Evolutionary conservation across 2,888 invertebrate genomes (phyloP), one percentile per base, ranked within the genome.

Genomic region (Griposia aprilina): DNA sequence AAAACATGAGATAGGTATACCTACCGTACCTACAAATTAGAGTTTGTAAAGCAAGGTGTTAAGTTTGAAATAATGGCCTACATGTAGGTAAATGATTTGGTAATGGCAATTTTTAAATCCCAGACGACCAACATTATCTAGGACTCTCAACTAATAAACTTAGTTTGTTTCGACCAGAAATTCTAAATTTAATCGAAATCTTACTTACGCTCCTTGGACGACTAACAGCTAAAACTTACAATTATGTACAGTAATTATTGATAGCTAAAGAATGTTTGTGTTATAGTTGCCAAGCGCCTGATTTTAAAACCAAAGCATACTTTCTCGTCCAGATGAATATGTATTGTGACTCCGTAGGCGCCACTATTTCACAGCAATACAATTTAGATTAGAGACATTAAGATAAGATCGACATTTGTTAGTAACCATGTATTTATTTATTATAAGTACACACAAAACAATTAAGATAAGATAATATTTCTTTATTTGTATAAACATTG

Each of bases 231-330:
- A 41, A 5, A 41, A 41, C 41, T 41, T 41, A 41, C 5, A 41
- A 0, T 7, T 41, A 45, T 0, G 45, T 45, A 45, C 45, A 45
- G 10, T 36, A 41, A 36, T 3, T 36, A 13, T 23, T 45, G 2
- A 17, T 26, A 45, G 7, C 10, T 3, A 17, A 63, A 45, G 2
- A 20, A 11, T 26, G 41, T 66, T 45, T 26, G 7, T 6, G 36
- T 23, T 36, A 7, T 20, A 26, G 20, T 78, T 15, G 23, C 20
- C 1, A 41, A 41, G 62, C 80, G 80, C 82, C 82, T 82, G 41
- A 4, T 55, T 13, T 36, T 52, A 63, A 63, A 30, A 60, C 8
- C 17, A 23, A 11, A 71, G 84, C 80, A 84, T 26, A 48, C 8
- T 23, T n/a, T 13, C 11, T 15, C 62, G 23, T 0, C 15, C 13